Evolutionary conservation across 2,797 vertebrate genomes (phyloP).

Genomic region (Carcharodon carcharias): DNA sequence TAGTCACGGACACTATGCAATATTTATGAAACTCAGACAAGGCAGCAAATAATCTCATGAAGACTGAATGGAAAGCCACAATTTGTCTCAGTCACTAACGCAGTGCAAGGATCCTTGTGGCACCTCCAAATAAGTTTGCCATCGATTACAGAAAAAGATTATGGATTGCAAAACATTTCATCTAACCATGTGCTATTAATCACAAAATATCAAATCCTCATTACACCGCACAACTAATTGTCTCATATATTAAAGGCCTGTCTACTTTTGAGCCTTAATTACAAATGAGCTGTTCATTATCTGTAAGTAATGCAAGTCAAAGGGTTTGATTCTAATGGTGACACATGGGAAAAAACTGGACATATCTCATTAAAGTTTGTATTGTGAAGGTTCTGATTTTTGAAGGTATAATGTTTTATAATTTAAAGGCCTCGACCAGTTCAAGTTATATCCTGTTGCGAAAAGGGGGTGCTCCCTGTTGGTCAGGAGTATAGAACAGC

Average conservation of each 20-base stretch:
- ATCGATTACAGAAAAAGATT: slow-evolving; percentile 21
- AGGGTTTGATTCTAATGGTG: slow-evolving; percentile 11
- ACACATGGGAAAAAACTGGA: background rate
- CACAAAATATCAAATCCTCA: slow-evolving; percentile 28
- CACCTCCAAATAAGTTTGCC: background rate
- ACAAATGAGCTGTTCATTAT: slow-evolving; percentile 18
- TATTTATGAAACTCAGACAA: background rate
- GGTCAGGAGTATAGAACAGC: background rate
- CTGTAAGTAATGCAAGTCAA: slow-evolving; percentile 7
- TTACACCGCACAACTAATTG: slow-evolving; percentile 24
- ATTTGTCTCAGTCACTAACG: background rate
- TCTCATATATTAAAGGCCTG: slow-evolving; percentile 30
- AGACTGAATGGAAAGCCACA: background rate
- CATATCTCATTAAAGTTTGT: background rate
- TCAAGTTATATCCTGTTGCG: background rate
- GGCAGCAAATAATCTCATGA: background rate
- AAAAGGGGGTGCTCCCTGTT: background rate
- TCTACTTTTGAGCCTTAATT: slow-evolving; percentile 31
- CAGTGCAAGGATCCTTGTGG: background rate
- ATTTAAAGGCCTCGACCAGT: background rate
- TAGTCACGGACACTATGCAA: background rate
- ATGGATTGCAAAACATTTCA: slow-evolving; percentile 14
- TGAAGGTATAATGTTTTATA: background rate
- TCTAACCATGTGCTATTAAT: background rate
- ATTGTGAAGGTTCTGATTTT: background rate